Evolutionary conservation across 2,113 vertebrate genomes (phyloP), one percentile per base, ranked within the genome.

Genomic region (Campylomormyrus tamandua): DNA sequence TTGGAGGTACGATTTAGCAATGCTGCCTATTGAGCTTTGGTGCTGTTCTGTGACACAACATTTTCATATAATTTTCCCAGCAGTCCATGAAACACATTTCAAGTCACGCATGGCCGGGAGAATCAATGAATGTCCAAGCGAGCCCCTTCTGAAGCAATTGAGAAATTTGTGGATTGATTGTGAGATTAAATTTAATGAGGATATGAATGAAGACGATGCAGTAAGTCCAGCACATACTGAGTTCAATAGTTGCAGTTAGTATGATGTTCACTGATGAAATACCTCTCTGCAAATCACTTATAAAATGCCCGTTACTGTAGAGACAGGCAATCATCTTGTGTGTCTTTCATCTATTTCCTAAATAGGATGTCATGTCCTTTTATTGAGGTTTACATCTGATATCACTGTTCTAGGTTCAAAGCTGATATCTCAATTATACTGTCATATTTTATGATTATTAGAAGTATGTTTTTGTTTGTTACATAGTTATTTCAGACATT

Each of bases 131-230:
- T 31, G 62, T 27, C 62, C 27, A 66, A 85, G 87, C 83, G 58
- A 45, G 83, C 91, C 93, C 92, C 89, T 90, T 93, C 85, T 88
- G 87, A 90, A 84, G 31, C 89, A 87, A 90, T 90, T 48, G 87
- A 62, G 87, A 50, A 89, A 77, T 58, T 48, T 48, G 42, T 70
- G 35, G 88, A 74, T 89, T 74, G 62, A 49, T 39, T 49, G 45
- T 77, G 45, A 89, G 17, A 15, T 70, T 58, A 74, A 89, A 77
- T 80, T 24, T 74, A 77, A 89, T 89, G 24, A 70, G 66, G 39
- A 70, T 74, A 49, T 49, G 27, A 70, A 49, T 74, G 27, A 70
- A 53, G 84, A 77, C 6, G 3, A 66, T 49, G 45, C 42, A 66
- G 48, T 31, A 66, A 27, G 45, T 19, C 62, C 13, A 46, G 45